A percentile compares a stretch with the other conserved stretches of the same genome.
Conservation (phyloP, 2,888 invertebrate genomes). For the Synanthedon vespiformis region DNA sequence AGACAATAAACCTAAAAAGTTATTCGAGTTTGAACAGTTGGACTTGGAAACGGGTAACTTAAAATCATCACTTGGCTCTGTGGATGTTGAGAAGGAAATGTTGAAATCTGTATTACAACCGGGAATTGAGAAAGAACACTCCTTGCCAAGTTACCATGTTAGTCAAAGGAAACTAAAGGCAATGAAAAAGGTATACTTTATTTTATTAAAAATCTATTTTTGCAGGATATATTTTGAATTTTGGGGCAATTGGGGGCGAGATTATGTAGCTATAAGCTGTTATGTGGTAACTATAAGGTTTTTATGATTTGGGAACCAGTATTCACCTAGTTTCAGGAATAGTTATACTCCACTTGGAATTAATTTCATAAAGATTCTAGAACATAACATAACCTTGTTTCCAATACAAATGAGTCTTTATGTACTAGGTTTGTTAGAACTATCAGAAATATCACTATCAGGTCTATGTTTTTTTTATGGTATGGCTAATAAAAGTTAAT, state of each 20-base stretch:
- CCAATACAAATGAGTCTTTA: too few relatives aligned
- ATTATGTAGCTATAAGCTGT: too few relatives aligned
- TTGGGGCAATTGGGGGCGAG: too few relatives aligned
- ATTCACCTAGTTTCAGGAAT: too few relatives aligned
- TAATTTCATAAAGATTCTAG: too few relatives aligned
- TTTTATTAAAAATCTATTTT: not conserved
- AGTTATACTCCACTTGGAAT: too few relatives aligned
- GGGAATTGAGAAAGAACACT: conserved; percentile 74
- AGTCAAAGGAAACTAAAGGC: conserved; percentile 70
- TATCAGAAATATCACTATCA: not conserved
- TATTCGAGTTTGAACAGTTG: conserved; percentile 51
- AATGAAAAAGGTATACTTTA: conserved; percentile 59
- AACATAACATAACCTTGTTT: too few relatives aligned
- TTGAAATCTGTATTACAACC: conserved; percentile 73
- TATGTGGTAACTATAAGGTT: too few relatives aligned
- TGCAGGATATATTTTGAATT: not conserved
- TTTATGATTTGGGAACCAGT: too few relatives aligned
- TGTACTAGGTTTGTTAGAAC: too few relatives aligned
- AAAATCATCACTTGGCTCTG: conserved; percentile 45
- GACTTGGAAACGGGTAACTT: conserved; percentile 49
- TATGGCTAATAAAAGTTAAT: not conserved
- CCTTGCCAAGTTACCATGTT: conserved; percentile 70
- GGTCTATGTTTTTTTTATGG: not conserved
- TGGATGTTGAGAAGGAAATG: conserved; percentile 70
- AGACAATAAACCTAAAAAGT: conserved; percentile 21